Conservation (phyloP, 1,140 invertebrate genomes). For the Harpegnathos saltator region DNA sequence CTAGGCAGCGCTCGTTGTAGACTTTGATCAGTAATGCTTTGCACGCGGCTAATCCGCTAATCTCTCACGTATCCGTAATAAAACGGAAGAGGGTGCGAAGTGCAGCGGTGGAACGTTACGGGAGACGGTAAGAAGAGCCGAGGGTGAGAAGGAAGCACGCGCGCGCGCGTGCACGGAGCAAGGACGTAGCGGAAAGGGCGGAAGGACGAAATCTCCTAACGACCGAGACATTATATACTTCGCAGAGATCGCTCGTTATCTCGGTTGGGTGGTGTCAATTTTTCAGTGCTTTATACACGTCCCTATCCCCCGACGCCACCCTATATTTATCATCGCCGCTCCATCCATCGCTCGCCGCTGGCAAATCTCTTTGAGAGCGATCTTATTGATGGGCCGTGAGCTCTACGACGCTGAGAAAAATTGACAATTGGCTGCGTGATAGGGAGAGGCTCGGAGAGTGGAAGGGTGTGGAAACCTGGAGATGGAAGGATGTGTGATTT, state of each 20-base stretch:
- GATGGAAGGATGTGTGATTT: conserved; percentile 62
- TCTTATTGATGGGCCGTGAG: conserved; percentile 68
- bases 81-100: conserved; percentile 44
- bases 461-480: neutral
- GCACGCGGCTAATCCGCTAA: conserved; percentile 67
- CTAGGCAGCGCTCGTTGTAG: conserved; percentile 1
- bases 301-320: conserved; percentile 7
- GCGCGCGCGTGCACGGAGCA: neutral
- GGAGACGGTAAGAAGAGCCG: conserved; percentile 28
- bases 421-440: conserved; percentile 61
- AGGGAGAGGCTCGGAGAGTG: neutral
- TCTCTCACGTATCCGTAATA: conserved; percentile 68
- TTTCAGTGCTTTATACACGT: conserved; percentile 67
- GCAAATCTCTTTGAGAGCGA: conserved; percentile 73
- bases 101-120: conserved; percentile 14
- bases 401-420: conserved; percentile 64
- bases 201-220: conserved; percentile 45
- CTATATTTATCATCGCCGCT: conserved; percentile 70
- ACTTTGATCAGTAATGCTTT: conserved; percentile 69
- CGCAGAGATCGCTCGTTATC: conserved; percentile 59
- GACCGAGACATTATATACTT: conserved; percentile 44
- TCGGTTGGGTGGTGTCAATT: conserved; percentile 65
- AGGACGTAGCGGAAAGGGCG: neutral
- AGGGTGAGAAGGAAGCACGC: neutral
- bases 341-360: conserved; percentile 57